Percentiles rank a stretch among this genome's conserved stretches.
Evolutionary conservation across 2,797 vertebrate species (phyloP).

Genomic region (Pangasius krempfi): DNA sequence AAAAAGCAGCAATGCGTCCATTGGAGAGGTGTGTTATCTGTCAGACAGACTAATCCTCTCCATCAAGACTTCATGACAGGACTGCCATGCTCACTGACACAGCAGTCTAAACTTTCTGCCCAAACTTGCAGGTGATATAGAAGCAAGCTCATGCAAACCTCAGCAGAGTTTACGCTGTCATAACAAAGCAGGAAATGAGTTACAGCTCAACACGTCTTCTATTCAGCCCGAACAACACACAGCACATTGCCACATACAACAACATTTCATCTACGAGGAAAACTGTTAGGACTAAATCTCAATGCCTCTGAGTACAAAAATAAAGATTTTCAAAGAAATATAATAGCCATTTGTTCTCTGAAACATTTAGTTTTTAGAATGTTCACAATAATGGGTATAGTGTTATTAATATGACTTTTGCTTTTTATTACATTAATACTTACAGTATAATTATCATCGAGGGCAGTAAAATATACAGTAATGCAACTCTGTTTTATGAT

Average conservation of each 20-base stretch:
- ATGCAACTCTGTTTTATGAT: background rate
- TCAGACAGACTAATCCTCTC: slow-evolving; percentile 60
- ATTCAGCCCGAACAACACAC: slow-evolving; percentile 4
- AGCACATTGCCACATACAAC: background rate
- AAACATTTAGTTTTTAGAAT: too few species aligned
- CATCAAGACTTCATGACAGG: slow-evolving; percentile 54
- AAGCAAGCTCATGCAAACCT: slow-evolving; percentile 45
- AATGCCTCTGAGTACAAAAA: background rate
- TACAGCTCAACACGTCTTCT: slow-evolving; percentile 25
- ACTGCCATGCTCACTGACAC: slow-evolving; percentile 55
- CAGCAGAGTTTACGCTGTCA: slow-evolving; percentile 58
- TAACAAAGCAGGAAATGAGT: slow-evolving; percentile 46
- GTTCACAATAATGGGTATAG: background rate
- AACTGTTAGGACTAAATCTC: background rate
- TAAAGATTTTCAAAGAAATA: background rate
- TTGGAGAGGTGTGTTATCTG: slow-evolving; percentile 53
- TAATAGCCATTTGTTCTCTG: background rate
- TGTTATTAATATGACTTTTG: background rate
- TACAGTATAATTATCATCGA: background rate
- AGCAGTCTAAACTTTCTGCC: slow-evolving; percentile 62
- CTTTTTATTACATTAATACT: background rate
- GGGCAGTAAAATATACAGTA: background rate
- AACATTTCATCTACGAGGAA: background rate
- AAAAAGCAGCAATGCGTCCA: background rate
- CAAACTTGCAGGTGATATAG: slow-evolving; percentile 58